Evolutionary conservation across 2,797 vertebrate species (phyloP).

Genomic region (Pseudotriccus pelzelni): DNA sequence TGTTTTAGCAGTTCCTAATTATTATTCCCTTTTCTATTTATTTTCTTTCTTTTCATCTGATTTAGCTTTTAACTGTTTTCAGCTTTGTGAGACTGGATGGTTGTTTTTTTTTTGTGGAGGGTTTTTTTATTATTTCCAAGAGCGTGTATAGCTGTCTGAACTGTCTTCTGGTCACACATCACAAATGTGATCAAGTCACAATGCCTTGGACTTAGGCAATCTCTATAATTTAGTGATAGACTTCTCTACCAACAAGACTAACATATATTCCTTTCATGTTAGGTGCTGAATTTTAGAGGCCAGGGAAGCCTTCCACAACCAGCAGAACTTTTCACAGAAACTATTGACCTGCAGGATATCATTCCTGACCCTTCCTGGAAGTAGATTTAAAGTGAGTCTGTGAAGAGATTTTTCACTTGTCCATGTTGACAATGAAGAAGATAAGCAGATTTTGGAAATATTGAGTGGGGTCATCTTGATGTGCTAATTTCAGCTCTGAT

Average conservation of each 20-base stretch:
- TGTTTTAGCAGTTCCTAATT: slow-evolving; percentile 22
- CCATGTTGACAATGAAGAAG: background rate
- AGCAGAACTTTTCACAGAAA: background rate
- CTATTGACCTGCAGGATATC: background rate
- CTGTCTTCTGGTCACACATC: background rate
- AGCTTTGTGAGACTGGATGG: background rate
- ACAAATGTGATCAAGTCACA: background rate
- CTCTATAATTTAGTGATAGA: background rate
- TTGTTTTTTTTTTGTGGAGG: background rate
- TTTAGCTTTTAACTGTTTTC: slow-evolving; percentile 5
- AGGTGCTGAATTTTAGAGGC: background rate
- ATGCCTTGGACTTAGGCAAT: background rate
- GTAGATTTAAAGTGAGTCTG: background rate
- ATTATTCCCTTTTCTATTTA: slow-evolving; percentile 8
- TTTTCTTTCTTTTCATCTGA: slow-evolving; percentile 16
- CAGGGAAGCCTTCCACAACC: background rate
- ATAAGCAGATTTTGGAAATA: background rate
- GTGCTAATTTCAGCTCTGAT: background rate
- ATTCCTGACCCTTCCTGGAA: background rate
- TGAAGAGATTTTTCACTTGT: background rate
- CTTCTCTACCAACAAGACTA: background rate
- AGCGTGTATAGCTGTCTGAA: background rate
- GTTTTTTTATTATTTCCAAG: background rate
- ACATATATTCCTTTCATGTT: background rate
- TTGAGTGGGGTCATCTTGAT: background rate